Evolutionary conservation across 2,113 vertebrate genomes (phyloP), one percentile per base, ranked within the genome.

Genomic region (Colistium nudipinnis): DNA sequence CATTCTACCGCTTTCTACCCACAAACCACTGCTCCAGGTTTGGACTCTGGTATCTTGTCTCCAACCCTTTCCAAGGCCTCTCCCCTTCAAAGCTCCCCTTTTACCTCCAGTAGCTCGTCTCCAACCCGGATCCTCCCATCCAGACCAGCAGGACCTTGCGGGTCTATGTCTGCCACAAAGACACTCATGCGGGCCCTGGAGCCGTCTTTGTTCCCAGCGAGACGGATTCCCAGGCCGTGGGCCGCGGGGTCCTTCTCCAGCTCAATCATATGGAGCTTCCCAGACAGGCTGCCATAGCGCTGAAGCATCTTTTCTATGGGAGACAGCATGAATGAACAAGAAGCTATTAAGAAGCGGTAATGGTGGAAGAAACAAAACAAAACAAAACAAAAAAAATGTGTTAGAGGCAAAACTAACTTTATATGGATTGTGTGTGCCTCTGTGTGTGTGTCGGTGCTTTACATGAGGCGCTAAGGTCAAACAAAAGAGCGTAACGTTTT

Each of bases 51-150:
- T 43, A 57, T 74, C 62, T 44, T 44, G 17, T 48, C 36, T 63
- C 44, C 41, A 43, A 20, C 57, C 44, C 3, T 49, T 19, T 54
- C 30, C 52, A 28, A 6, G 1, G 35, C 41, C 27, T 12, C 49
- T 22, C 51, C 12, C 10, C 35, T 64, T 52, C 17, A 48, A n/a
- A n/a, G n/a, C 8, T 49, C 20, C 19, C 22, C 43, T 39, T 92
- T 93, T 81, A 98, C 97, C 94, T 99, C 97, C 47, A 99, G 88
- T 53, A 99, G 92, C 70, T 99, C 97, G 70, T 98, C 98, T 55
- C 95, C 96, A 78, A 95, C 91, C 54, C 92, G 91, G 56, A 98
- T 92, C 59, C 94, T 93, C 44, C 96, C 95, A 52, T 98, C 97
- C 82, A 92, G 91, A 14, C 93, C 96, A 52, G 95, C 94, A n/a